A percentile compares a stretch with the other conserved stretches of the same genome.
These are phyloP conservation scores for Solenodon paradoxus DNA, from an alignment of 2,113 vertebrate species.

Conservation along the genomic window DNA sequence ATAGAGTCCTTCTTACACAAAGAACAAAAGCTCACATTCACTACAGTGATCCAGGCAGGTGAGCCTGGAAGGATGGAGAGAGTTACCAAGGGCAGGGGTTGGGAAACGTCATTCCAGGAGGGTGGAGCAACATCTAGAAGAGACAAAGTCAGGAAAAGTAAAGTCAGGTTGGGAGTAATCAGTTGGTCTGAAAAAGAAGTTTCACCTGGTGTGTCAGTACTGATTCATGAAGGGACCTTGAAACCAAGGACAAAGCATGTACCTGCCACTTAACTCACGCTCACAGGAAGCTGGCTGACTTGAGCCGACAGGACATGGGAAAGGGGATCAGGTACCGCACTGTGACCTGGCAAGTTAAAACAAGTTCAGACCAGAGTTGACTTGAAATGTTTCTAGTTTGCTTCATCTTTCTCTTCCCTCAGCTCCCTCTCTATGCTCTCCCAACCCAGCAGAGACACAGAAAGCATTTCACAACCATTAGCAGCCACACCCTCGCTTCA, in stretches of 20 bases:
- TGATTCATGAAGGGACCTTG: not conserved
- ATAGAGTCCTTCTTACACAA: not conserved
- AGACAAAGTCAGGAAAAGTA: not conserved
- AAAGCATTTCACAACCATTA: not conserved
- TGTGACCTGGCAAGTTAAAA: not conserved
- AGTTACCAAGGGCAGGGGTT: not conserved
- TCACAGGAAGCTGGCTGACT: not conserved
- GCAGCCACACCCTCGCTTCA: not conserved
- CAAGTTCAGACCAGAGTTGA: not conserved
- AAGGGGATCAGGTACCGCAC: too few species aligned
- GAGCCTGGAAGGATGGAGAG: not conserved
- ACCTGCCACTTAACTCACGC: not conserved
- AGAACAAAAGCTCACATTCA: not conserved
- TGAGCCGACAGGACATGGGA: accelerated
- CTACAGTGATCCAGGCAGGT: not conserved
- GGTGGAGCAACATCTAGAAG: not conserved
- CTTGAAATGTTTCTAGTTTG: not conserved
- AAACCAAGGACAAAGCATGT: not conserved
- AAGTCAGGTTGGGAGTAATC: not conserved
- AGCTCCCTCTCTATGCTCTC: not conserved
- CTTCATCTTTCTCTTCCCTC: not conserved
- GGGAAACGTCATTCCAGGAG: not conserved
- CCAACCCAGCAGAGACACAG: not conserved
- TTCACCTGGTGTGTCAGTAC: not conserved
- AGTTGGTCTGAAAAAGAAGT: not conserved